A percentile compares a stretch with the other conserved stretches of the same genome.
phyloP scores from a whole-genome alignment of 1,140 invertebrate species.

The Orchestia grillus region DNA sequence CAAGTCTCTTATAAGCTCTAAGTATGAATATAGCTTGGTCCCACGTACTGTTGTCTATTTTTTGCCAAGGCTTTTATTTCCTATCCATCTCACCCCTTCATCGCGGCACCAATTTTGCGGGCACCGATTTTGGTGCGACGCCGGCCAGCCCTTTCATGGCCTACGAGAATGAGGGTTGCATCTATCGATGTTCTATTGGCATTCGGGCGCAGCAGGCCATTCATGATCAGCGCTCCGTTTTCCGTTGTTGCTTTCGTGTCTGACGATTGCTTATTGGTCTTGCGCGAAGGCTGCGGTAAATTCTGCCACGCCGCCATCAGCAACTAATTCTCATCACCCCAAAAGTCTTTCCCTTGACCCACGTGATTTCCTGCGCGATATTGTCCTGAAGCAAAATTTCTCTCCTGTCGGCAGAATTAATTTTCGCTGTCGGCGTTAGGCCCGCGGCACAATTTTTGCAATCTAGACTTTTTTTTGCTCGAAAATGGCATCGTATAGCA shows the following conservation, averaged over 20 bases:
- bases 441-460: neutral
- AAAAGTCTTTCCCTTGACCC: neutral
- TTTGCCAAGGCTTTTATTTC: neutral
- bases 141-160: slow-evolving; percentile 3
- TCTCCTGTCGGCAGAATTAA: neutral
- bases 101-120: neutral
- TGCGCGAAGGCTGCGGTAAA: neutral
- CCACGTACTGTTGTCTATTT: neutral
- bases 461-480: neutral
- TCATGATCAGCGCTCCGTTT: slow-evolving; percentile 19
- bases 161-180: neutral
- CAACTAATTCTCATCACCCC: neutral
- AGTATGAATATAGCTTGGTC: neutral
- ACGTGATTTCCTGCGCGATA: neutral
- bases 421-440: neutral
- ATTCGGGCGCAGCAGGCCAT: slow-evolving; percentile 1
- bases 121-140: neutral
- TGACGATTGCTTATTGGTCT: slow-evolving; percentile 36
- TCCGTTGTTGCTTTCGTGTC: slow-evolving; percentile 29
- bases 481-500: neutral
- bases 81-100: neutral
- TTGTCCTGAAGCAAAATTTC: neutral
- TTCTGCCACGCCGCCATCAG: neutral
- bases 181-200: slow-evolving; percentile 43
- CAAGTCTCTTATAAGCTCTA: neutral